Percentiles rank a stretch among this genome's conserved stretches.
Evolutionary conservation across 2,888 invertebrate genomes (phyloP).

Genomic region (Erynnis tages): DNA sequence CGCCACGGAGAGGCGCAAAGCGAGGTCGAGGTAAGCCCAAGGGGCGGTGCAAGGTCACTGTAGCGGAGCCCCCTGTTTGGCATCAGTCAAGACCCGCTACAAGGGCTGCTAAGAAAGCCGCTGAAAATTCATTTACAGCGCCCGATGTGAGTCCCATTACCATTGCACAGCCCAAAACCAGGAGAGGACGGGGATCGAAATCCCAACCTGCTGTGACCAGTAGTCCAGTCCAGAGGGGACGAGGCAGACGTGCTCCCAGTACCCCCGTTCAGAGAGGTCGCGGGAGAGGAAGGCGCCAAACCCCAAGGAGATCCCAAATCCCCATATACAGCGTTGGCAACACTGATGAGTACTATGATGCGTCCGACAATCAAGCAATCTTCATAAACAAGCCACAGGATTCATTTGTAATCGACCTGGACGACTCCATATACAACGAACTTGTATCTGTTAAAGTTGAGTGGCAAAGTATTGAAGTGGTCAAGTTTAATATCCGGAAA

Average conservation of each 20-base stretch:
- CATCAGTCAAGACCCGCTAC: no score
- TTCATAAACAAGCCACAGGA: conserved; percentile 40
- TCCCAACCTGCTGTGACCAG: no score
- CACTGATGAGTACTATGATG: conserved; percentile 60
- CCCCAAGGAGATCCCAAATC: conserved; percentile 27
- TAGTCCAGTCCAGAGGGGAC: no score
- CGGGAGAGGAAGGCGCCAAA: conserved; percentile 27
- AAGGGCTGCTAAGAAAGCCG: no score
- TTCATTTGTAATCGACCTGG: conserved; percentile 38
- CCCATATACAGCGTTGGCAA: conserved; percentile 57
- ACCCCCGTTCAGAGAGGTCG: conserved; percentile 26
- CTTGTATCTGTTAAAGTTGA: conserved; percentile 70
- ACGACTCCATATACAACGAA: conserved; percentile 58
- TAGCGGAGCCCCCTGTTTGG: background rate
- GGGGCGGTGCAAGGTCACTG: background rate
- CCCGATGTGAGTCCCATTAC: no score
- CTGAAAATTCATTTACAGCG: no score
- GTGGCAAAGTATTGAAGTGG: conserved; percentile 65
- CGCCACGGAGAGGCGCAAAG: background rate
- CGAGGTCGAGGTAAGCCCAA: background rate
- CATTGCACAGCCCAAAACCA: no score
- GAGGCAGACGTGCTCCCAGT: no score
- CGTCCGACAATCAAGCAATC: conserved; percentile 46
- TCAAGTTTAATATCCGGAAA: conserved; percentile 61
- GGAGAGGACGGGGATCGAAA: no score